Base-by-base conservation (phyloP, 2,113 vertebrate genomes). In the Thalassarche chlororhynchos region DNA sequence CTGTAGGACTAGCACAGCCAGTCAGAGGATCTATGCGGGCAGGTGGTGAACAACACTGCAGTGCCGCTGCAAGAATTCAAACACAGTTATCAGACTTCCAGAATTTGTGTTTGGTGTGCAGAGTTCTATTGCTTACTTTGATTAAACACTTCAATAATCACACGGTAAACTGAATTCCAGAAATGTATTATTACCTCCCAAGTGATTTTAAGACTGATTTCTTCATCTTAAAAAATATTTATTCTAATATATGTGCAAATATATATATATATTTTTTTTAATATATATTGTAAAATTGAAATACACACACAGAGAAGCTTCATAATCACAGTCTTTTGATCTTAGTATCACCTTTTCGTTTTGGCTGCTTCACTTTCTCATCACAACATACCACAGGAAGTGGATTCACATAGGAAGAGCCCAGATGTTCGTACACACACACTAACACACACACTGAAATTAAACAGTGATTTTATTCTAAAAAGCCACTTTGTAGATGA, bases 31-130 rank as follows among this genome's bases (percentile, higher is more conserved):
- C 95, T 86, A 97, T 44, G 40, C 95, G 96, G 61, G 97, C 85
- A 52, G 98, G 86, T 20, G 97, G 69, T 36, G 94, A 91, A 74
- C 93, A 98, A 57, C 90, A 96, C 42, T 96, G 95, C 31, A 80
- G 96, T 32, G 97, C 93, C 97, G 97, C 94, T 98, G 94, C 72
- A 96, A 88, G 93, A 92, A 96, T 44, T 49, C 92, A 97, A 84
- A 91, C 40, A 84, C 75, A 61, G 42, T 15, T 21, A 29, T 81
- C 80, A 97, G 52, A 38, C 28, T 72, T 24, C 46, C 21, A 71
- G 40, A 49, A 49, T 6, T 29, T 61, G n/a, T 25, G 18, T 12
- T 83, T 29, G n/a, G 11, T 36, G 29, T 18, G 52, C 61, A 84
- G 55, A 38, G 5, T 31, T 75, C 79, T 55, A 15, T 28, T 66